Base-by-base conservation (phyloP, 2,888 invertebrate species). In the Automeris io region DNA sequence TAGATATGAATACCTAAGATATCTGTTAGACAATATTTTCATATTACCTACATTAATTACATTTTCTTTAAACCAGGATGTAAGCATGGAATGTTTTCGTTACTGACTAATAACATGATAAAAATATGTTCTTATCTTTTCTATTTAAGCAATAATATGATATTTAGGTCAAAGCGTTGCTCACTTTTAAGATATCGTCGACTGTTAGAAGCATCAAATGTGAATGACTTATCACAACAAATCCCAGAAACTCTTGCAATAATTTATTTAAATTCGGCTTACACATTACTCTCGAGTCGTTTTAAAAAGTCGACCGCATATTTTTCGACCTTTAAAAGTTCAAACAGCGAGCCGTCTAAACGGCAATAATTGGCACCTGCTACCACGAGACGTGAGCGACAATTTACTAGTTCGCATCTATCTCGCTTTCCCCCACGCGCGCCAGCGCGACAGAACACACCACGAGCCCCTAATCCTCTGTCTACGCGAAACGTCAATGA, bases 321-420 rank as follows among this genome's bases (percentile, higher is more conserved):
- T 70, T 81, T 82, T 78, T 80, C 70, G 76, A 83, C 85, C 82
- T 85, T 85, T 76, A 76, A 78, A 76, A 80, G 76, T 81, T 79
- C 70, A 76, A 73, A 70, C 70, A 60, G 68, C 52, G 64, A 62
- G 63, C 69, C 64, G 70, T 62, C 67, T 68, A 64, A 73, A 72
- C 57, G 63, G 61, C 70, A 76, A 79, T 83, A 66, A 75, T 72
- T 57, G 56, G 59, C 85, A 85, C 82, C 85, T 83, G 85, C 72
- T 74, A 66, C 81, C 67, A 67, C 54, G 70, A 72, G 62, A 75
- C 70, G 62, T 47, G 47, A 45, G 67, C 70, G 79, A 77, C 69
- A 79, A 78, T 82, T 73, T 61, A 64, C 67, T 70, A 66, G 68
- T 50, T 44, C 51, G 49, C 43, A 37, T 46, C 51, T 46, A 42